Evolutionary conservation across 2,888 invertebrate genomes (phyloP).

Genomic region (Amblyjoppa fuscipennis): DNA sequence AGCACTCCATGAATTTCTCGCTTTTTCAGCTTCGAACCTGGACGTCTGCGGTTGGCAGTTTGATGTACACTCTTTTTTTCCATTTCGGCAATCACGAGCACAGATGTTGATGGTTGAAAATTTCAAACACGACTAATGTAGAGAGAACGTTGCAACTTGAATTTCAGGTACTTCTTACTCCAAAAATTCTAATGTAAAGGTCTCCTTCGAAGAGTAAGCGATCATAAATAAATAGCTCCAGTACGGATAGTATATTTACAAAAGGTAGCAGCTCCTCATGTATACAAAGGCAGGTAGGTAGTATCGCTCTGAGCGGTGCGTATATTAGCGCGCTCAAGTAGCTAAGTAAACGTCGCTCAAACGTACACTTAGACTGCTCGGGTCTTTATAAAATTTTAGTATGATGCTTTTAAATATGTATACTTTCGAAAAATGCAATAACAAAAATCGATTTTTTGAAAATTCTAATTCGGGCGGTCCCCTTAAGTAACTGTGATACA

Average conservation of each 20-base stretch:
- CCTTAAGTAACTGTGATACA: too few species aligned
- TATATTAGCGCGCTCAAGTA: too few species aligned
- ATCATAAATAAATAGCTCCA: conserved; percentile 39
- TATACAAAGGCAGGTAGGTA: not conserved
- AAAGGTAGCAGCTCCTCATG: too few species aligned
- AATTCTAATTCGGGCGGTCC: too few species aligned
- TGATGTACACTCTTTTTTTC: conserved; percentile 45
- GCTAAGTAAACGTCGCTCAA: too few species aligned
- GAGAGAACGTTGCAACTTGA: conserved; percentile 30
- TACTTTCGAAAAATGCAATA: too few species aligned
- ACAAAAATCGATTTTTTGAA: too few species aligned
- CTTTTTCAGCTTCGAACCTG: conserved; percentile 54
- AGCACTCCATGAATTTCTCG: conserved; percentile 53
- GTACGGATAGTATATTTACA: too few species aligned
- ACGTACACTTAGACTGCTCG: too few species aligned
- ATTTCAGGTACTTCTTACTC: not conserved
- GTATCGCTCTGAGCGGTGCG: too few species aligned
- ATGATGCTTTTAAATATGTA: too few species aligned
- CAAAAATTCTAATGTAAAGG: conserved; percentile 25
- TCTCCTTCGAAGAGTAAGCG: conserved; percentile 28
- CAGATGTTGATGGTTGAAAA: conserved; percentile 49
- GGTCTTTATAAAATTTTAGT: too few species aligned
- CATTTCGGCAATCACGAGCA: conserved; percentile 56
- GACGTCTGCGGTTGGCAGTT: conserved; percentile 58
- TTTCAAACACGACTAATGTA: conserved; percentile 52